Evolutionary conservation across 2,888 invertebrate genomes (phyloP).

Genomic region (Cephus nigrinus): DNA sequence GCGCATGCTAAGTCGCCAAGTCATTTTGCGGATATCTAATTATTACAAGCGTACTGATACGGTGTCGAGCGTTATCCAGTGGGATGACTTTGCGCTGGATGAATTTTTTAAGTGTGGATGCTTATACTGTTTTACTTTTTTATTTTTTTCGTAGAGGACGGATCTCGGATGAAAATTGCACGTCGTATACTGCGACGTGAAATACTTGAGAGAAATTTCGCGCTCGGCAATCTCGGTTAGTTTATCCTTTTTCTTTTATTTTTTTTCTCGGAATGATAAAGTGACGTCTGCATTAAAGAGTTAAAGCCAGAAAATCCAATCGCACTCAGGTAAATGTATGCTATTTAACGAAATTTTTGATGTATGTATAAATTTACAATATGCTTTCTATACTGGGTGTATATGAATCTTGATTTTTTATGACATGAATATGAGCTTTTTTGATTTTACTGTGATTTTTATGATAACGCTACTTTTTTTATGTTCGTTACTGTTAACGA

Average conservation of each 20-base stretch:
- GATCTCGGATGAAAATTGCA: background rate
- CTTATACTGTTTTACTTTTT: background rate
- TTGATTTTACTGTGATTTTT: background rate
- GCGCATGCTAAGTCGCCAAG: background rate
- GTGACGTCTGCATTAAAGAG: background rate
- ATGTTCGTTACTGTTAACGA: background rate
- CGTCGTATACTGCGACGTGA: background rate
- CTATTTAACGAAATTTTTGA: background rate
- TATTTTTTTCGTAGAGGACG: background rate
- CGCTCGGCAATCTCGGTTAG: background rate
- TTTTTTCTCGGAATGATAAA: background rate
- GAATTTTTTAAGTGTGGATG: background rate
- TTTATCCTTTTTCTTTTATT: background rate
- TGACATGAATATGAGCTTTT: background rate
- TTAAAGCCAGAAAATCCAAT: background rate
- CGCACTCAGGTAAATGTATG: background rate
- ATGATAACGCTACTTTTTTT: background rate
- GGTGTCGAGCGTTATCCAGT: background rate
- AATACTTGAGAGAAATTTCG: background rate
- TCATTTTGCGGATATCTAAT: slow-evolving; percentile 3
- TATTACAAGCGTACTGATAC: background rate
- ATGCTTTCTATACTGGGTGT: background rate
- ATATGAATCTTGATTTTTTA: background rate
- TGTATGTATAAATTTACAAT: background rate
- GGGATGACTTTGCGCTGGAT: slow-evolving; percentile 1